phyloP scores from a whole-genome alignment of 2,113 vertebrate species.

The Mustela nigripes region DNA sequence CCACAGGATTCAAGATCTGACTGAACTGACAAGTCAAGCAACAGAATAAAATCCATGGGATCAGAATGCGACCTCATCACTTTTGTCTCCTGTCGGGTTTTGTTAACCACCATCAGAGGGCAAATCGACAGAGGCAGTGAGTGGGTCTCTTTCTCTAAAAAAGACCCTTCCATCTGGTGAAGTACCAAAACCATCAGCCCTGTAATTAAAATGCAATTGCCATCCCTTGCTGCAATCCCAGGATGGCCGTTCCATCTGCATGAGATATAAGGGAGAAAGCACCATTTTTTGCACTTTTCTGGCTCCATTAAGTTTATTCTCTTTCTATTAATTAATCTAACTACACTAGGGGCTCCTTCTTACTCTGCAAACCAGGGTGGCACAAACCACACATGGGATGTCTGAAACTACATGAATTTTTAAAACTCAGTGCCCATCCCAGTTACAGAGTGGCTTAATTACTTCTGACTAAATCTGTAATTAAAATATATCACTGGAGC shows the following conservation, averaged over 20 bases:
- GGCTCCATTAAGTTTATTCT: constrained; percentile 91
- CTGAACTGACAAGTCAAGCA: constrained; percentile 72
- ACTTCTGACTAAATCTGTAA: constrained; percentile 97
- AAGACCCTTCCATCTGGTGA: constrained; percentile 97
- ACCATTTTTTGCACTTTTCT: constrained; percentile 89
- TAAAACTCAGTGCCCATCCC: constrained; percentile 86
- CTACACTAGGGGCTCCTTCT: constrained; percentile 86
- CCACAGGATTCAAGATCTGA: constrained; percentile 51
- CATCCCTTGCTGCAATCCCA: constrained; percentile 95
- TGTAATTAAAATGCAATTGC: constrained; percentile 99
- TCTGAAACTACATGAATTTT: constrained; percentile 87
- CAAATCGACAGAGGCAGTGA: constrained; percentile 91
- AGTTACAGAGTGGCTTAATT: constrained; percentile 95
- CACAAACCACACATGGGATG: constrained; percentile 85
- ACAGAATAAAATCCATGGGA: constrained; percentile 84
- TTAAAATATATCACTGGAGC: constrained; percentile 96
- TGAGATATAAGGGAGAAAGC: constrained; percentile 88
- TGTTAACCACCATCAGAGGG: constrained; percentile 88
- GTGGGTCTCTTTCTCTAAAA: constrained; percentile 94
- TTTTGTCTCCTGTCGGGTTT: constrained; percentile 88
- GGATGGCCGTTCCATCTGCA: constrained; percentile 97
- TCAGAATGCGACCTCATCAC: constrained; percentile 87
- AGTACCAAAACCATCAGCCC: constrained; percentile 95
- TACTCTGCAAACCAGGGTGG: constrained; percentile 86
- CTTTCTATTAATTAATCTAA: constrained; percentile 92